Base-by-base conservation (phyloP, 2,113 vertebrate genomes). In the Hiodon tergisus region DNA sequence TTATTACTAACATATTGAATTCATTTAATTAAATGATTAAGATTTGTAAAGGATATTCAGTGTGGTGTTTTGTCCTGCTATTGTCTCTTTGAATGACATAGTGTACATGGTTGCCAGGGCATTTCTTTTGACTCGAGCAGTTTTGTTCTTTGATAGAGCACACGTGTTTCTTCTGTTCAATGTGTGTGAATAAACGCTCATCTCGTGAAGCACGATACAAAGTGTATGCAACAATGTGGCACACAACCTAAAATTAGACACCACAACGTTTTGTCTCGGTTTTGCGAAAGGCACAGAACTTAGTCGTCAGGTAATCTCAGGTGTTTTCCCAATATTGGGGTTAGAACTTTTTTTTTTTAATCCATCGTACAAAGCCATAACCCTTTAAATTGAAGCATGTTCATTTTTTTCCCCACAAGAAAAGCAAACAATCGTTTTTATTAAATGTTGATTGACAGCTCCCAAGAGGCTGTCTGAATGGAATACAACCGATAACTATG, bases 381-480 rank as follows among this genome's bases (percentile, higher is more conserved):
- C 81, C 78, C 72, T 77, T 71, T 77, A 62, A 75, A 75, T 75
- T 80, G 70, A 80, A 74, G 77, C 76, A 51, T 87, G 84, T 86
- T 77, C 31, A 31, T 31, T 82, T 84, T 85, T 81, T 73, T 68
- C 78, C 73, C 69, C 69, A 58, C 54, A 47, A 58, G 4, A 51
- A 31, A 74, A 65, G 73, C 55, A 73, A 77, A 69, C 66, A 77
- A 71, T 87, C 84, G 57, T 67, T 77, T 75, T 79, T 87, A 86
- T 88, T 82, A 86, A 87, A 87, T 85, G 82, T 86, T 86, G 85
- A 88, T 87, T 89, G 87, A 82, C 86, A 88, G 84, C 86, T 87
- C 85, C 87, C 84, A 84, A 84, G 77, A 88, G 73, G 72, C 85
- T 89, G 83, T 84, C 84, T 83, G 87, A 86, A 83, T 86, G 84